Evolutionary conservation across 2,797 vertebrate genomes (phyloP), one percentile per base, ranked within the genome.

Genomic region (Chromis chromis): DNA sequence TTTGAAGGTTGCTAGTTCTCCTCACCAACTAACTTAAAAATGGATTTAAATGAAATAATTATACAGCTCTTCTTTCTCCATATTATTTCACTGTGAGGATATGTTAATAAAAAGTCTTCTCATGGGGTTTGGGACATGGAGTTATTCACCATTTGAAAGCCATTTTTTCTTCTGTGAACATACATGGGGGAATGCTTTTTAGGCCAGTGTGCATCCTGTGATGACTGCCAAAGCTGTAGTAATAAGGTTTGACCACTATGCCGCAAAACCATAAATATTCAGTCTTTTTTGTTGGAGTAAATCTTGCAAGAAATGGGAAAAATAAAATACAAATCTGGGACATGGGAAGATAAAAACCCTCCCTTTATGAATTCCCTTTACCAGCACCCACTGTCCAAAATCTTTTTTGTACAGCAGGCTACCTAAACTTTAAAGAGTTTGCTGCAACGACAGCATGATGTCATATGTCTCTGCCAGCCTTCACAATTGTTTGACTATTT

Each of bases 401-500:
- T 28, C 0, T 9, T 33, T 60, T 49, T 27, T 24, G 16, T 24
- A 25, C 19, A 48, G 3, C 10, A 36, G 9, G 33, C 33, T 27
- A n/a, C 4, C 49, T 48, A n/a, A 64, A 81, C 49, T 40, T 66
- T 17, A 44, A 58, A 70, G 62, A 52, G 58, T 72, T 55, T 54
- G 65, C 36, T 36, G 36, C 21, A 49, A 74, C 17, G 52, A 59
- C 48, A 68, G 27, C 28, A 33, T 60, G 39, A 27, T 77, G 62
- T 72, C 58, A 13, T 71, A 31, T 13, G 1, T 60, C 55, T 69
- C 57, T 16, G 31, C 59, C 33, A 42, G 28, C 50, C 56, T 64
- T 50, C 49, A 31, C 53, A 65, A 55, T 71, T 78, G 36, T 80
- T 76, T 50, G 76, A 78, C 73, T 63, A 59, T 73, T 83, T 61